phyloP scores from a whole-genome alignment of 2,888 invertebrate genomes.

The Hydraecia micacea region DNA sequence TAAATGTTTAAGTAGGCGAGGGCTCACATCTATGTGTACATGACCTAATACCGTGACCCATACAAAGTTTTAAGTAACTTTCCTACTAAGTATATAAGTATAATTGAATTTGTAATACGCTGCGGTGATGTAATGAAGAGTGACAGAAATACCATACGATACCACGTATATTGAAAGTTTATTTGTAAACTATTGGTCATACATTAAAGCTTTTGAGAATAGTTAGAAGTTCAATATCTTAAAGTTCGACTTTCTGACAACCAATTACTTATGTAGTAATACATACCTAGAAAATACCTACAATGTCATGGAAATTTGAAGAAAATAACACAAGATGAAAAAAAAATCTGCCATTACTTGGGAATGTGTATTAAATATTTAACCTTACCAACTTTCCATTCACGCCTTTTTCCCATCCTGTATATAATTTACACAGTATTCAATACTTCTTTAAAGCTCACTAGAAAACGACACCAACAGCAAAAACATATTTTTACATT shows the following conservation, averaged over 20 bases:
- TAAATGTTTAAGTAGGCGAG: conserved; percentile 32
- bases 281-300: not conserved
- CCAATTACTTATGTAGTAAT: not conserved
- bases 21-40: conserved; percentile 24
- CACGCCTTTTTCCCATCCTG: not conserved
- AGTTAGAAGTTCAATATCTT: not conserved
- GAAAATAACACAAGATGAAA: not conserved
- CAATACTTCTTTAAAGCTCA: not conserved
- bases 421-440: conserved; percentile 20
- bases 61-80: conserved; percentile 12
- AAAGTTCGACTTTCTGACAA: not conserved
- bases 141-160: not conserved
- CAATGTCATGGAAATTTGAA: not conserved
- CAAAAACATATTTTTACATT: not conserved
- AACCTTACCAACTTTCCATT: not conserved
- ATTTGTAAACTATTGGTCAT: not conserved
- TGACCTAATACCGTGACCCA: conserved; percentile 29
- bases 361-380: conserved; percentile 21
- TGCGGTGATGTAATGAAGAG: not conserved
- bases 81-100: not conserved
- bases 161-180: not conserved
- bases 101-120: conserved; percentile 23
- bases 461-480: not conserved
- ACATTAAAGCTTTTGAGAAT: not conserved
- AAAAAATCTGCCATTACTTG: not conserved